Evolutionary conservation across 1,140 invertebrate species (phyloP).

Genomic region (Brachionus koreanus): DNA sequence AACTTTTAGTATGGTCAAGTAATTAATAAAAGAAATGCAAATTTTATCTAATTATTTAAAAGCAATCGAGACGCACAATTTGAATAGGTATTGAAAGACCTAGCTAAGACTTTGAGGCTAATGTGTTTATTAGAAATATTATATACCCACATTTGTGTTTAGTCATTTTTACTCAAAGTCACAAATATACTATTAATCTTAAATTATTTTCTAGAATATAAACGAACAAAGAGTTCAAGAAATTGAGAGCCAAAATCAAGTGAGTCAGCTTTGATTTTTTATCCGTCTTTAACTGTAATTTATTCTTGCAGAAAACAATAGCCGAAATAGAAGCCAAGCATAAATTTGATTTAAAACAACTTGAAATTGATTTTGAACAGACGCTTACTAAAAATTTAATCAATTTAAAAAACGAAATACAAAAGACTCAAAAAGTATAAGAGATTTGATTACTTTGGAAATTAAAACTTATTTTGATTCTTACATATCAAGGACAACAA

Average conservation of each 20-base stretch:
- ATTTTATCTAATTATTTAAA: conserved; percentile 25
- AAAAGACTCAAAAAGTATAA: conserved; percentile 33
- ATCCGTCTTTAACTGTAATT: neutral
- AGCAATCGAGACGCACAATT: neutral
- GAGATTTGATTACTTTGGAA: neutral
- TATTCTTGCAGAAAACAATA: neutral
- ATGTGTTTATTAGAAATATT: neutral
- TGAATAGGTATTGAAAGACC: neutral
- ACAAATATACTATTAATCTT: neutral
- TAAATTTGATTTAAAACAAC: conserved; percentile 8
- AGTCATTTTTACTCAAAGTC: neutral
- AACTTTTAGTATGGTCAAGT: neutral
- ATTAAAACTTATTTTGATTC: neutral
- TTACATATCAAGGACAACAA: neutral
- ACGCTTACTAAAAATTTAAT: neutral
- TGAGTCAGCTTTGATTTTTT: neutral
- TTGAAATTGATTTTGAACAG: neutral
- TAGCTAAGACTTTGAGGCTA: neutral
- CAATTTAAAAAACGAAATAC: conserved; percentile 13
- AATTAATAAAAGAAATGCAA: neutral
- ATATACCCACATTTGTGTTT: neutral
- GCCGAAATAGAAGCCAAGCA: neutral
- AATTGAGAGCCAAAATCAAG: neutral
- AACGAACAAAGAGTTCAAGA: neutral
- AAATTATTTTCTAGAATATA: conserved; percentile 5